Conservation (phyloP, 2,113 vertebrate species). For the Protomyctophum bolini region DNA sequence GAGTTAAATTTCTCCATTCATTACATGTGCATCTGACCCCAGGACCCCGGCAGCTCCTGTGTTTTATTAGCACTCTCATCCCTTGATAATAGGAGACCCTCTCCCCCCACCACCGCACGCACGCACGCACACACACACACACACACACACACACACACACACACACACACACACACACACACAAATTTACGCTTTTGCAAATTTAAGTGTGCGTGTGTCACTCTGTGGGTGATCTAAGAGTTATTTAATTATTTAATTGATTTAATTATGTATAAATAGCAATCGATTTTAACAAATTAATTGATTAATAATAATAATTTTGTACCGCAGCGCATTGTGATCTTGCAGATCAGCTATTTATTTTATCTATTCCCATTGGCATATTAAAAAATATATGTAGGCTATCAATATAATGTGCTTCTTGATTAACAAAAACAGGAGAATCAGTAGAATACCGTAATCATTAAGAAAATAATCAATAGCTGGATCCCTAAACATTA, state of each 20-base stretch:
- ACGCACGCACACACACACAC: constrained; percentile 8
- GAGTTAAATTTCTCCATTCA: constrained; percentile 85
- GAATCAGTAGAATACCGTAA: no score
- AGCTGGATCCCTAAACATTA: neutral
- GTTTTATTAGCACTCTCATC: constrained; percentile 81
- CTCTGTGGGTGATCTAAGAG: neutral
- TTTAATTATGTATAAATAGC: no score
- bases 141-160: constrained; percentile 17
- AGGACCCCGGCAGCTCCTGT: constrained; percentile 72
- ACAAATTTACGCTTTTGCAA: constrained; percentile 44
- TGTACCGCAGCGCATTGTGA: no score
- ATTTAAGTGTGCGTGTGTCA: constrained; percentile 22
- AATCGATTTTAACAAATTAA: no score
- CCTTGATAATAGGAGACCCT: constrained; percentile 75
- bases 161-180: constrained; percentile 27
- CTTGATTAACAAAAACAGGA: no score
- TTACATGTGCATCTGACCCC: constrained; percentile 81
- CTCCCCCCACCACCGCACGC: constrained; percentile 24
- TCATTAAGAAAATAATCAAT: no score
- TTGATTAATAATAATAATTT: no score
- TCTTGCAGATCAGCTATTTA: no score
- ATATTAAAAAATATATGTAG: no score
- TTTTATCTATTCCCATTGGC: no score
- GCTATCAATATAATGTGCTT: no score
- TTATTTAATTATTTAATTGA: no score